These are phyloP conservation scores for Nomada ferruginata DNA, from an alignment of 2,888 invertebrate genomes.

Conservation along the genomic window DNA sequence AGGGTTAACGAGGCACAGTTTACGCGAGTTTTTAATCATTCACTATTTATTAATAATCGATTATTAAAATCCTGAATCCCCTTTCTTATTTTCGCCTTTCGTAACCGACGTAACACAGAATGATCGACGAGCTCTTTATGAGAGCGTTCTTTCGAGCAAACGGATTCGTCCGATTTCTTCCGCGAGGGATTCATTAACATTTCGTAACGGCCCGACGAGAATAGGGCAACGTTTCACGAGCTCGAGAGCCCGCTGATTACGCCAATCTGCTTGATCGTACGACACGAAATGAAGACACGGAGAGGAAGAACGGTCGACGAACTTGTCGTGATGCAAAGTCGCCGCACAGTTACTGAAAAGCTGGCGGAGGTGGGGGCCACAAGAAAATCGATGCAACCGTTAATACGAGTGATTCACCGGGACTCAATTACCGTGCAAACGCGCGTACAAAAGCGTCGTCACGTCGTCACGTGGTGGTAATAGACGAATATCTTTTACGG, in stretches of 20 bases:
- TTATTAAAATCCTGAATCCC: too few species aligned
- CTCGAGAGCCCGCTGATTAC: conserved; percentile 1
- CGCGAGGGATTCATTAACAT: not conserved
- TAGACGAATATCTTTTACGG: too few species aligned
- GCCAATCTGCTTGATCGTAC: conserved; percentile 11
- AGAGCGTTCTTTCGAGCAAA: not conserved
- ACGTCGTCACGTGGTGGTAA: too few species aligned
- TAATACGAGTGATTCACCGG: conserved; percentile 47
- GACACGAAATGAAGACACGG: conserved; percentile 10
- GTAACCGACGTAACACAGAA: too few species aligned
- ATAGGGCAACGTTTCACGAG: conserved; percentile 3
- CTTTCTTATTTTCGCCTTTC: too few species aligned
- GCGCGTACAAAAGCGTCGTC: not conserved
- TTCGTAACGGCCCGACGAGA: not conserved
- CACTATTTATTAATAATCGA: too few species aligned
- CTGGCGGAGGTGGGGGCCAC: not conserved
- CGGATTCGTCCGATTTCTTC: not conserved
- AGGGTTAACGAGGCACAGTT: too few species aligned
- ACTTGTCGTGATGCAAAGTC: conserved; percentile 35
- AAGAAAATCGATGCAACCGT: conserved; percentile 49
- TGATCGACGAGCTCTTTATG: too few species aligned
- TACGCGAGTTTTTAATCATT: too few species aligned
- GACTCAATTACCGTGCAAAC: conserved; percentile 42
- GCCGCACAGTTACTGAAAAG: not conserved
- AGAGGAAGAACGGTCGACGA: conserved; percentile 38